phyloP scores from a whole-genome alignment of 2,888 invertebrate species.

The Gnatocerus cornutus region DNA sequence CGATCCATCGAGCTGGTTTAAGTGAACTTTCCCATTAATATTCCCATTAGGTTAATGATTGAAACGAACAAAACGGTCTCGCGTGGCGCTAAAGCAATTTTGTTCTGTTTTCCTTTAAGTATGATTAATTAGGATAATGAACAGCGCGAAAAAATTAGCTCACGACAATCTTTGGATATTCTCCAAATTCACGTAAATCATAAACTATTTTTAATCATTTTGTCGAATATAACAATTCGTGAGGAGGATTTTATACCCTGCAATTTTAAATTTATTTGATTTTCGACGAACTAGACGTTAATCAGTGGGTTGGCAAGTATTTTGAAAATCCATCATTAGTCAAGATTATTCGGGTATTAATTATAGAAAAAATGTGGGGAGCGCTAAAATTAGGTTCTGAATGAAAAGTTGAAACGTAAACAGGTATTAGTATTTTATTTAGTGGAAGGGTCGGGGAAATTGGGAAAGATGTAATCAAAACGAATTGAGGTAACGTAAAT shows the following conservation, averaged over 20 bases:
- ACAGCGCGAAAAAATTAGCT: conserved; percentile 6
- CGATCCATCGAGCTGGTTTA: conserved; percentile 29
- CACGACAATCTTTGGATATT: conserved; percentile 37
- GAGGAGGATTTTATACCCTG: conserved; percentile 14
- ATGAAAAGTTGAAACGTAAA: conserved; percentile 16
- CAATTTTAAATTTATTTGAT: conserved; percentile 17
- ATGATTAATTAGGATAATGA: conserved; percentile 10
- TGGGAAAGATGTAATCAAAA: conserved; percentile 30
- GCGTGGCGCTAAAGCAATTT: neutral
- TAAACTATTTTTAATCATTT: conserved; percentile 39
- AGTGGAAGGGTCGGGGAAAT: conserved; percentile 11
- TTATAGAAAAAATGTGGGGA: conserved; percentile 4
- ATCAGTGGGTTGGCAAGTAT: conserved; percentile 11
- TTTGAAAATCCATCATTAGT: neutral
- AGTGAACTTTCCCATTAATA: conserved; percentile 24
- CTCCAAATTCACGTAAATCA: conserved; percentile 39
- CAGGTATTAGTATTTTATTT: conserved; percentile 17
- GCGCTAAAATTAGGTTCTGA: conserved; percentile 17
- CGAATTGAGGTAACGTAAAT: conserved; percentile 21
- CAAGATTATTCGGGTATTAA: neutral
- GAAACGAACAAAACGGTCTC: conserved; percentile 6
- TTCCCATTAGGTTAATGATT: conserved; percentile 30
- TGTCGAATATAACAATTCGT: conserved; percentile 29
- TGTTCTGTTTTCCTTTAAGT: conserved; percentile 6
- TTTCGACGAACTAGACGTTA: conserved; percentile 23